Conservation (phyloP, 1,140 invertebrate genomes). For the Nomia melanderi region DNA sequence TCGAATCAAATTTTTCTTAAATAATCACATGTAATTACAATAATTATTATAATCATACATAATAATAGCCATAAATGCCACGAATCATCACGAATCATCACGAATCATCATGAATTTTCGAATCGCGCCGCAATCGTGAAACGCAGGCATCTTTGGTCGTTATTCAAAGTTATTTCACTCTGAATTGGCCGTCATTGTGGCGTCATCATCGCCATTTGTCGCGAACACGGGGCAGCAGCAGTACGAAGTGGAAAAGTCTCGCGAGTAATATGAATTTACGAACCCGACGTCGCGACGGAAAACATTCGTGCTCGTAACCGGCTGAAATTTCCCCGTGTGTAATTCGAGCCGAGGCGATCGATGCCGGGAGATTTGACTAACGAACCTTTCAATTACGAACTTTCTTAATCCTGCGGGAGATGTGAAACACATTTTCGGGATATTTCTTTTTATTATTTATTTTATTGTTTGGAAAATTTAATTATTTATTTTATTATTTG, state of each 20-base stretch:
- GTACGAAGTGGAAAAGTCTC: slow-evolving; percentile 2
- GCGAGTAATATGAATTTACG: neutral
- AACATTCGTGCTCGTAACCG: slow-evolving; percentile 4
- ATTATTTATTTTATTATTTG: no score
- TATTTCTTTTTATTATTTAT: neutral
- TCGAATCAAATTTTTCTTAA: no score
- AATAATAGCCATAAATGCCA: no score
- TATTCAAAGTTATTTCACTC: slow-evolving; percentile 3
- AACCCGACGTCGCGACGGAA: slow-evolving; percentile 2
- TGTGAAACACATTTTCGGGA: slow-evolving; percentile 7
- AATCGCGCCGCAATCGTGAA: neutral
- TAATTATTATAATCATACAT: no score
- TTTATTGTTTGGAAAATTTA: no score
- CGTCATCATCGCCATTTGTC: neutral
- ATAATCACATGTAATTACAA: no score
- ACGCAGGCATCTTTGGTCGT: neutral
- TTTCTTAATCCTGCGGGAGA: slow-evolving; percentile 1
- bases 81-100: no score
- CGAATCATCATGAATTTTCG: neutral
- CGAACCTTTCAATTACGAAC: slow-evolving; percentile 35
- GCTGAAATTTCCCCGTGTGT: slow-evolving; percentile 4
- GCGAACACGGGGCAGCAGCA: neutral
- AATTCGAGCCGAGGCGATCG: neutral
- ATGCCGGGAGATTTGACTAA: neutral
- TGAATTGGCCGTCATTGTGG: neutral